Conservation (phyloP, 2,113 vertebrate species). For the Penelope pileata region DNA sequence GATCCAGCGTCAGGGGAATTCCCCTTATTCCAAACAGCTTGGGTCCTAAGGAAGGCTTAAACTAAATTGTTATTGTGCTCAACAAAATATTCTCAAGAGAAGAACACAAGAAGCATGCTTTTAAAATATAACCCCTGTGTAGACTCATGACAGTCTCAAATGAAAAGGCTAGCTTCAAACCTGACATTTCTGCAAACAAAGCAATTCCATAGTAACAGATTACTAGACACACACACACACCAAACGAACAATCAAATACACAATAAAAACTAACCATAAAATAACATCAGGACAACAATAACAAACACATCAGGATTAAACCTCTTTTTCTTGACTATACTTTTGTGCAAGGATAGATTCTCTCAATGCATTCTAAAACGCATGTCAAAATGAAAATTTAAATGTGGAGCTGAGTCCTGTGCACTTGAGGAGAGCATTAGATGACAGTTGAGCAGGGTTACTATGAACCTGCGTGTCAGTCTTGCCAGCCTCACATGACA, state of each 20-base stretch:
- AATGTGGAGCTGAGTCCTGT: background rate
- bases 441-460: background rate
- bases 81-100: background rate
- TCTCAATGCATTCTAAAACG: background rate
- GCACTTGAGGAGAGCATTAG: rapidly evolving
- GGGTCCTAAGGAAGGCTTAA: background rate
- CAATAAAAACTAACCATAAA: background rate
- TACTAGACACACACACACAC: background rate
- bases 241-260: background rate
- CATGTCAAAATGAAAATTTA: background rate
- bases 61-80: background rate
- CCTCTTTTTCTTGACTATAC: background rate
- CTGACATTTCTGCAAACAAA: background rate
- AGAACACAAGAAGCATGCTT: background rate
- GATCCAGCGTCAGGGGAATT: background rate
- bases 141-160: background rate
- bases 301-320: background rate
- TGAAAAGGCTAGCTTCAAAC: background rate
- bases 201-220: background rate
- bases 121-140: background rate
- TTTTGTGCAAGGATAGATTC: background rate
- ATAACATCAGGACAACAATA: background rate
- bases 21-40: background rate
- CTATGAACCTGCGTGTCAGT: background rate
- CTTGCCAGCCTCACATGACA: rapidly evolving